Evolutionary conservation across 2,888 invertebrate genomes (phyloP).

Genomic region (Microctonus aethiopoides): DNA sequence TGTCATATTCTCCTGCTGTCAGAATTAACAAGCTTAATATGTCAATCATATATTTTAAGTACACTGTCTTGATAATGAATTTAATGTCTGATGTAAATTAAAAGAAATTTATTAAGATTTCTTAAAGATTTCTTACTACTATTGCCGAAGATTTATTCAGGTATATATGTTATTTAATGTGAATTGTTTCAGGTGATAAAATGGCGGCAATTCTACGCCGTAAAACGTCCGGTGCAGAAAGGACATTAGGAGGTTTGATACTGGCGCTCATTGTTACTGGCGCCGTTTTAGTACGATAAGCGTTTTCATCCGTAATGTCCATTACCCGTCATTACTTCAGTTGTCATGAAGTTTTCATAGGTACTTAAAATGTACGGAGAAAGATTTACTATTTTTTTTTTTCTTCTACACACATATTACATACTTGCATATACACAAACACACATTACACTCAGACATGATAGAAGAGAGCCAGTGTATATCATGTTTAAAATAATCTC

Average conservation of each 20-base stretch:
- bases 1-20: no score
- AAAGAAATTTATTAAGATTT: not conserved
- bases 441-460: not conserved
- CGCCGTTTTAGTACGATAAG: slow-evolving; percentile 61
- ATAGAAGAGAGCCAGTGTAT: not conserved
- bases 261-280: slow-evolving; percentile 55
- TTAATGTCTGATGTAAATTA: not conserved
- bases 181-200: slow-evolving; percentile 79
- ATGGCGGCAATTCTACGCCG: slow-evolving; percentile 90
- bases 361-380: slow-evolving; percentile 30
- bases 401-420: slow-evolving; percentile 17
- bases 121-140: not conserved
- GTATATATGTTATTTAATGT: not conserved
- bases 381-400: slow-evolving; percentile 32
- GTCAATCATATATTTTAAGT: no score
- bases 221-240: slow-evolving; percentile 69
- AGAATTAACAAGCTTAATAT: no score
- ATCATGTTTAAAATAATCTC: slow-evolving; percentile 13
- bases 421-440: slow-evolving; percentile 2
- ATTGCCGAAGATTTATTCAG: not conserved
- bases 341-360: slow-evolving; percentile 55
- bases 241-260: slow-evolving; percentile 53
- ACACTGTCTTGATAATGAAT: not conserved
- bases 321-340: slow-evolving; percentile 57
- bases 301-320: slow-evolving; percentile 59